Conservation (phyloP, 2,888 invertebrate genomes). For the Linhomoeus sp. region DNA sequence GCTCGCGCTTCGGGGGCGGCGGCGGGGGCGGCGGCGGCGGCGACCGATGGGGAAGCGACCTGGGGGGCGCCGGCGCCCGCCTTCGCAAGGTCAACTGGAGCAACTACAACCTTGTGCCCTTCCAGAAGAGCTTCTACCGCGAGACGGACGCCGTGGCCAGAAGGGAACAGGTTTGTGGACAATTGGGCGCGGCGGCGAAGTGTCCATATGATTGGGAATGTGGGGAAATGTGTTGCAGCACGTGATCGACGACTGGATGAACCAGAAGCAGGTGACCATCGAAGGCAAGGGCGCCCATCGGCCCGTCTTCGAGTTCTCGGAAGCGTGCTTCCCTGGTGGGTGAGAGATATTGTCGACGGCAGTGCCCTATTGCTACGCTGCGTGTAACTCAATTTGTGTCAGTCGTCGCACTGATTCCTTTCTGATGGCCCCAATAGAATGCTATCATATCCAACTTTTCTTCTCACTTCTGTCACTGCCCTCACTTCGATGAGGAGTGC, state of each 20-base stretch:
- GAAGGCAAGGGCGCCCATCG: constrained; percentile 59
- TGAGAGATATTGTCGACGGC: background rate
- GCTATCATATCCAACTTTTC: too few species aligned
- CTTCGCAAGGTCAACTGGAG: constrained; percentile 15
- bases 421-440: too few species aligned
- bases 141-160: constrained; percentile 13
- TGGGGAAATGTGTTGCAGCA: too few species aligned
- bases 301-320: constrained; percentile 66
- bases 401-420: too few species aligned
- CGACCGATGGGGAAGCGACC: too few species aligned
- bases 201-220: too few species aligned
- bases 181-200: too few species aligned
- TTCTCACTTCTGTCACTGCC: too few species aligned
- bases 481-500: too few species aligned
- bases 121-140: constrained; percentile 17
- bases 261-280: constrained; percentile 61
- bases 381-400: too few species aligned
- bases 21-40: too few species aligned
- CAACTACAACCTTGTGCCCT: constrained; percentile 11
- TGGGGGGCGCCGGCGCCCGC: constrained; percentile 9
- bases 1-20: too few species aligned
- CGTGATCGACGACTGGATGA: constrained; percentile 44
- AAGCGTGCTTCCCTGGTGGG: constrained; percentile 57
- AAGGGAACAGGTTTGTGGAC: constrained; percentile 10
- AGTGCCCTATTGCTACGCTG: background rate